Conservation (phyloP, 2,888 invertebrate genomes). For the Sarcophaga subvicina region DNA sequence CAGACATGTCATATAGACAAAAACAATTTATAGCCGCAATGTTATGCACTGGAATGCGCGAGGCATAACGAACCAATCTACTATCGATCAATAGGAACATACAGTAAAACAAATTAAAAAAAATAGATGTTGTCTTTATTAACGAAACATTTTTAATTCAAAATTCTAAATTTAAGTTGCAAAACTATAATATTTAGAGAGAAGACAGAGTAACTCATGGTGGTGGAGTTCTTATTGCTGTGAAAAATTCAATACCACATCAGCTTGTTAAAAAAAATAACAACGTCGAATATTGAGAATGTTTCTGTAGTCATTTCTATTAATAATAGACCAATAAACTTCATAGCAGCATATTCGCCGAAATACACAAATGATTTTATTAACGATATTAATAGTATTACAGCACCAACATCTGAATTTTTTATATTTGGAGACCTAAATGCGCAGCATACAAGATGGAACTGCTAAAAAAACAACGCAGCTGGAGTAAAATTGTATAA, state of each 20-base stretch:
- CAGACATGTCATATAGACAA: conserved; percentile 6
- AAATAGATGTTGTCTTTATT: conserved; percentile 14
- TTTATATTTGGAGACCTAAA: conserved; percentile 28
- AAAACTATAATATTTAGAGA: no score
- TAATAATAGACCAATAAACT: conserved; percentile 21
- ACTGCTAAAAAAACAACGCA: background rate
- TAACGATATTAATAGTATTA: conserved; percentile 5
- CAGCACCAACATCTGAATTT: conserved; percentile 4
- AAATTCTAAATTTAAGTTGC: conserved; percentile 3
- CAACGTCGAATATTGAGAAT: conserved; percentile 11
- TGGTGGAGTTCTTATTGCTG: no score
- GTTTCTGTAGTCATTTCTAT: background rate
- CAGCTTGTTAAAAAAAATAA: no score
- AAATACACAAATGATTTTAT: background rate
- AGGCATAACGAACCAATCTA: conserved; percentile 18
- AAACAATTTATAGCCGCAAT: background rate
- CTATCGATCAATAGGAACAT: conserved; percentile 14
- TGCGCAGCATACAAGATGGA: background rate
- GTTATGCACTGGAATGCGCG: conserved; percentile 33
- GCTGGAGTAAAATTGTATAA: conserved; percentile 2
- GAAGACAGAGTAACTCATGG: no score
- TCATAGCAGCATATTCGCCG: conserved; percentile 21
- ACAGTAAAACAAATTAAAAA: background rate
- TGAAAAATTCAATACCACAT: no score
- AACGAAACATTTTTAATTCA: conserved; percentile 32